phyloP scores from a whole-genome alignment of 2,888 invertebrate species.

The Sycophila texana region DNA sequence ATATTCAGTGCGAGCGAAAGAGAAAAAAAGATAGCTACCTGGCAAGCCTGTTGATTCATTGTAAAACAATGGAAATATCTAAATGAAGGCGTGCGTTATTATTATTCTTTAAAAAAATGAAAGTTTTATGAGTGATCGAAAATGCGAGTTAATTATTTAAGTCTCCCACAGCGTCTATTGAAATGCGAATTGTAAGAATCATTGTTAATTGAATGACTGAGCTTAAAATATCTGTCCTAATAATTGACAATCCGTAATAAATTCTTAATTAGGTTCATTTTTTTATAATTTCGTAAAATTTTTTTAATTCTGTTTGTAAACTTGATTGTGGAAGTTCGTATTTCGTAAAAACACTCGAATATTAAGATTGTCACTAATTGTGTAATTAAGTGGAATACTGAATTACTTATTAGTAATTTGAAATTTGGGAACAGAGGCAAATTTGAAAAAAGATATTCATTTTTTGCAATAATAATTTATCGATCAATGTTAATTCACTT shows the following conservation, averaged over 20 bases:
- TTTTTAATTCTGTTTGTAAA: not conserved
- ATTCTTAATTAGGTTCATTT: not conserved
- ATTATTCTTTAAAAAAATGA: not conserved
- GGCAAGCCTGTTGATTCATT: not conserved
- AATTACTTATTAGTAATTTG: too few relatives aligned
- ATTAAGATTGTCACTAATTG: too few relatives aligned
- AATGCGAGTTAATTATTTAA: slow-evolving; percentile 13
- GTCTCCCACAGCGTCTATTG: not conserved
- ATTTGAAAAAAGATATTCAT: too few relatives aligned
- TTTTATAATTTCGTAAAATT: slow-evolving; percentile 1
- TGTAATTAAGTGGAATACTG: too few relatives aligned
- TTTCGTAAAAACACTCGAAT: too few relatives aligned
- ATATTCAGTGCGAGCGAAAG: too few relatives aligned
- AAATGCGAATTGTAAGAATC: slow-evolving; percentile 23
- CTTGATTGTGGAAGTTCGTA: too few relatives aligned
- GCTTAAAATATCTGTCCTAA: slow-evolving; percentile 19
- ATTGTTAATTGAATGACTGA: slow-evolving; percentile 30
- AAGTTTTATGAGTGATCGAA: slow-evolving; percentile 4
- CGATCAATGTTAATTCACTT: too few relatives aligned
- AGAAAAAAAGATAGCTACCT: too few relatives aligned
- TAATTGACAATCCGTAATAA: not conserved
- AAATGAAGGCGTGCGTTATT: slow-evolving; percentile 3
- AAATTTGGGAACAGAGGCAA: too few relatives aligned
- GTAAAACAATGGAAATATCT: slow-evolving; percentile 3
- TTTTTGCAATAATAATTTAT: too few relatives aligned